Conservation (phyloP, 2,113 vertebrate genomes). For the Macrotis lagotis region DNA sequence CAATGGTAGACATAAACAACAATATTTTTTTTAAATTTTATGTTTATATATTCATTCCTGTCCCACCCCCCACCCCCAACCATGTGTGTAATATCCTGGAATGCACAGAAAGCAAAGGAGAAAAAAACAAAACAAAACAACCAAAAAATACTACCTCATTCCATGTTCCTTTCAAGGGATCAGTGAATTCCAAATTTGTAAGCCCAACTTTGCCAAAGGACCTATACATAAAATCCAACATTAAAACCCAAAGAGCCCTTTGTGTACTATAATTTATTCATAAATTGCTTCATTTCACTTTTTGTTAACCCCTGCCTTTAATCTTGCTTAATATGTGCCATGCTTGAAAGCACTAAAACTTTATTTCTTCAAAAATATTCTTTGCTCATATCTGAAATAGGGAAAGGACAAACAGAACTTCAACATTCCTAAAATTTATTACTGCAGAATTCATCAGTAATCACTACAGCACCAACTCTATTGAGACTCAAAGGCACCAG, state of each 20-base stretch:
- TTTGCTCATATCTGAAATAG: not conserved
- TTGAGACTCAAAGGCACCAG: not conserved
- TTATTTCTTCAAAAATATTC: not conserved
- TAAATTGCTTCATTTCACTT: not conserved
- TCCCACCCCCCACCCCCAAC: too few relatives aligned
- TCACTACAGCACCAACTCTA: not conserved
- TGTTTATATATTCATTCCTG: not conserved
- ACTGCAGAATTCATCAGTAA: not conserved
- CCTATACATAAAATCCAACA: conserved; percentile 10
- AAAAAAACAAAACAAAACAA: not conserved
- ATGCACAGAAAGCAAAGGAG: not conserved
- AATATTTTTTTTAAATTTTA: not conserved
- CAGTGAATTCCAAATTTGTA: not conserved
- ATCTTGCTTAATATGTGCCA: not conserved
- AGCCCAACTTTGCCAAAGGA: conserved; percentile 8
- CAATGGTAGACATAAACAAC: not conserved
- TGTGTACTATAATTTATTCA: conserved; percentile 34
- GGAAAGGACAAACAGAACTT: not conserved
- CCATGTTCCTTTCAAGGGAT: not conserved
- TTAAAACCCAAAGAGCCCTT: not conserved
- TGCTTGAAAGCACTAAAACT: not conserved
- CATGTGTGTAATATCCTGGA: not conserved
- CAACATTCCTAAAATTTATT: not conserved
- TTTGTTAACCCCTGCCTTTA: not conserved
- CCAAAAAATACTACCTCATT: conserved; percentile 17